Evolutionary conservation across 2,888 invertebrate species (phyloP).

Genomic region (Oscheius sp.): DNA sequence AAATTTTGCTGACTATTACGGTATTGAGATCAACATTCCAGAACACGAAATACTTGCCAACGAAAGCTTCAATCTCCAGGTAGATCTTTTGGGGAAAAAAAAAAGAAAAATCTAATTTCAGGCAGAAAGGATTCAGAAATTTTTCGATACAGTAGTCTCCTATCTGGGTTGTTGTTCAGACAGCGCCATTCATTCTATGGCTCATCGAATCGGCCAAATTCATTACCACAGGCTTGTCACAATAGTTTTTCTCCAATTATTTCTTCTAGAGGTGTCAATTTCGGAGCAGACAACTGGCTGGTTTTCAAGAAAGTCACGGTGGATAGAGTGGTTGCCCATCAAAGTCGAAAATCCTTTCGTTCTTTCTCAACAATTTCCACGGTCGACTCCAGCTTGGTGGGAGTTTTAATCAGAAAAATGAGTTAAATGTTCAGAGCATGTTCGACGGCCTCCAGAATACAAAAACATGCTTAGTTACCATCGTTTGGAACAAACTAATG

Average conservation of each 20-base stretch:
- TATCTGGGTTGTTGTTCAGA: conserved; percentile 48
- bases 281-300: conserved; percentile 50
- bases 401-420: not conserved
- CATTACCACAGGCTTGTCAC: conserved; percentile 33
- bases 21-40: conserved; percentile 36
- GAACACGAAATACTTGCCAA: conserved; percentile 35
- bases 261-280: conserved; percentile 46
- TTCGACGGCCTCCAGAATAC: not conserved
- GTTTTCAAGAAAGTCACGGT: conserved; percentile 51
- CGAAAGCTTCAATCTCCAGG: conserved; percentile 38
- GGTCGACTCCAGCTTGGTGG: not conserved
- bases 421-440: not conserved
- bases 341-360: not conserved
- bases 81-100: not conserved
- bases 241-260: not conserved
- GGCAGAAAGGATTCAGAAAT: conserved; percentile 47
- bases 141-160: conserved; percentile 46
- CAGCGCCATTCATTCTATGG: conserved; percentile 43
- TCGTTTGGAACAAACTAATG: conserved; percentile 51
- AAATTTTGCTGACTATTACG: conserved; percentile 47
- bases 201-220: conserved; percentile 47
- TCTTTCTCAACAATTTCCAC: not conserved
- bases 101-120: not conserved
- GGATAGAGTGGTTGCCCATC: conserved; percentile 23
- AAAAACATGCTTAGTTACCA: not conserved